These are phyloP conservation scores for Apostichopus leukothele DNA, from an alignment of 53 echinoderm and acorn worm genomes.

Conservation along the genomic window DNA sequence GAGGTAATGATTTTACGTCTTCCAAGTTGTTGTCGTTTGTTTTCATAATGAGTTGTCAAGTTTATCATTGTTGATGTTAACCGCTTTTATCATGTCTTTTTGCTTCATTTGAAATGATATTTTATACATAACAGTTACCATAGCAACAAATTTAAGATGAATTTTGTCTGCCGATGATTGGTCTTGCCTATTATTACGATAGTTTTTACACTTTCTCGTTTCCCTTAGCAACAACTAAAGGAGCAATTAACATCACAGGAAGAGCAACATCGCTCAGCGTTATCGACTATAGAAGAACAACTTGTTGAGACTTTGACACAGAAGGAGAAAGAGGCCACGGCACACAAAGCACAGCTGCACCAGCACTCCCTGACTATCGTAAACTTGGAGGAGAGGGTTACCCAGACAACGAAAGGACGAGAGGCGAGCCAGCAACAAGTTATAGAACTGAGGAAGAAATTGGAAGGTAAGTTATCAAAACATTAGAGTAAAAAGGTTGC, in stretches of 20 bases:
- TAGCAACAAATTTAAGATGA: not conserved
- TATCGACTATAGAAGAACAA: constrained; percentile 53
- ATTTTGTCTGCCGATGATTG: not conserved
- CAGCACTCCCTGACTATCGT: constrained; percentile 85
- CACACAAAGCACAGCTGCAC: constrained; percentile 76
- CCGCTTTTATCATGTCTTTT: not conserved
- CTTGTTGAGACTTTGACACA: constrained; percentile 51
- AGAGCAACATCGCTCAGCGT: constrained; percentile 53
- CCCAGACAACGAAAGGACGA: constrained; percentile 56
- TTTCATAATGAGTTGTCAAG: not conserved
- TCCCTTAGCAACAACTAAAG: constrained; percentile 61
- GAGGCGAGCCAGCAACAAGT: constrained; percentile 63
- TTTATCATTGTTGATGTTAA: too few species aligned
- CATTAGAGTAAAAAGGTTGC: too few species aligned
- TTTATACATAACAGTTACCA: not conserved
- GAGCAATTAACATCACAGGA: constrained; percentile 59
- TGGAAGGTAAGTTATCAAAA: constrained; percentile 56
- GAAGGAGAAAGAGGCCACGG: constrained; percentile 63
- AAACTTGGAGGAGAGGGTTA: constrained; percentile 66
- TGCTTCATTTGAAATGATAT: not conserved
- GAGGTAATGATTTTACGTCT: not conserved
- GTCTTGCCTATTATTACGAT: not conserved
- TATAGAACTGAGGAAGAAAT: constrained; percentile 62
- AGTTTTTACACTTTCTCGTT: not conserved
- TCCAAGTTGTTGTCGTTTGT: not conserved